phyloP scores from a whole-genome alignment of 2,113 vertebrate genomes.

The Myxocyprinus asiaticus region DNA sequence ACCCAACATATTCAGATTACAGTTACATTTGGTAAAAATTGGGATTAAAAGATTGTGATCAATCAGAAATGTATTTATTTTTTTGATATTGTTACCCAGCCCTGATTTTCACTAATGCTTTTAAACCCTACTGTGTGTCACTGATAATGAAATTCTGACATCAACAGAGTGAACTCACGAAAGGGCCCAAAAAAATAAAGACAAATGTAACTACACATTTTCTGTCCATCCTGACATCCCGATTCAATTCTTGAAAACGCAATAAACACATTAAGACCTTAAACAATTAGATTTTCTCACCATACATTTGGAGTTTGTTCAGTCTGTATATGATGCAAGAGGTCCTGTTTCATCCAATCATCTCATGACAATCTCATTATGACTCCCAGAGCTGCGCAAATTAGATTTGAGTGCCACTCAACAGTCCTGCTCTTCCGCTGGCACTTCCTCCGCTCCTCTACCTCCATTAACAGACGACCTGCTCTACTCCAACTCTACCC shows the following conservation, averaged over 20 bases:
- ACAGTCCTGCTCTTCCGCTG: slow-evolving; percentile 9
- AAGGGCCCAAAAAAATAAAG: not conserved
- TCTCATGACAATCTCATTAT: slow-evolving; percentile 47
- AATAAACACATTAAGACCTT: slow-evolving; percentile 24
- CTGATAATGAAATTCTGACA: too few species aligned
- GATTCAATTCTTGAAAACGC: slow-evolving; percentile 3
- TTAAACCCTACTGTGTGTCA: too few species aligned
- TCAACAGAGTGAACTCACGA: too few species aligned
- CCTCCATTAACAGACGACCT: too few species aligned
- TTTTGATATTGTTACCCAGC: too few species aligned
- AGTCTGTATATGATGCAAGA: not conserved
- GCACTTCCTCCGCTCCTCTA: too few species aligned
- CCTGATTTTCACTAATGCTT: too few species aligned
- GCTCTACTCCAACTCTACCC: too few species aligned
- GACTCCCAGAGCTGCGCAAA: slow-evolving; percentile 48
- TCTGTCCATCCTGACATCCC: not conserved
- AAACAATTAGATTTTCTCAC: slow-evolving; percentile 4
- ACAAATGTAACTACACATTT: not conserved
- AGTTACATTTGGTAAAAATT: too few species aligned
- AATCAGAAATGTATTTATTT: too few species aligned
- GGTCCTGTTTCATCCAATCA: slow-evolving; percentile 1
- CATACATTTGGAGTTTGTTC: not conserved
- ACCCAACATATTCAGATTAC: too few species aligned
- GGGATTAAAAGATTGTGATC: too few species aligned
- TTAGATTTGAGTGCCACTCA: slow-evolving; percentile 44